Conservation (phyloP, 1,140 invertebrate genomes). For the Dreissena rostriformis region DNA sequence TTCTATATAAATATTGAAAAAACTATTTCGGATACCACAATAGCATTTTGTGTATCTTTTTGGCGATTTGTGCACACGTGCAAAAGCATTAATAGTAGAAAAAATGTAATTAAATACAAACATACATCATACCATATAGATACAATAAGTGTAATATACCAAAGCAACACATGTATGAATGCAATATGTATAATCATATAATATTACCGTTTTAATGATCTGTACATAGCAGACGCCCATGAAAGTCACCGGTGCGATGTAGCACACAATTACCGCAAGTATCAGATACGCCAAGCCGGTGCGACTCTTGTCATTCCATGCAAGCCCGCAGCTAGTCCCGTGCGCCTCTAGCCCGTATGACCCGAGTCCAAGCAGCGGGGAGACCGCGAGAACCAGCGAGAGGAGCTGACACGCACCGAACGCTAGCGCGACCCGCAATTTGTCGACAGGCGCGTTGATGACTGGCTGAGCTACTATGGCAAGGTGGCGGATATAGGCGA, state of each 20-base stretch:
- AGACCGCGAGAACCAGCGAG: neutral
- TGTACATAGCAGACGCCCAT: neutral
- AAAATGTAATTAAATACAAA: no score
- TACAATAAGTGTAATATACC: no score
- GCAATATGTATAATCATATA: no score
- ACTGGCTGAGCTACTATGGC: neutral
- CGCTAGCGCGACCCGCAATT: neutral
- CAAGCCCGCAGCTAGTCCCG: constrained; percentile 8
- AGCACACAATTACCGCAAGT: neutral
- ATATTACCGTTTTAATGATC: neutral
- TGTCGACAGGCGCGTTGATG: no score
- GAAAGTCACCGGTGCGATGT: neutral
- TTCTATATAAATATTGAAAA: no score
- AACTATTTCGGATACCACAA: no score
- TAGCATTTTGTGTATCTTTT: no score
- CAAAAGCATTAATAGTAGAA: no score
- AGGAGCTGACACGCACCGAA: neutral
- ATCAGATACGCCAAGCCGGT: neutral
- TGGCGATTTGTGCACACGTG: no score
- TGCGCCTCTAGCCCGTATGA: constrained; percentile 30
- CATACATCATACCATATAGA: no score
- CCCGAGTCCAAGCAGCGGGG: neutral
- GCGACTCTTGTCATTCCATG: neutral
- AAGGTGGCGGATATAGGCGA: neutral
- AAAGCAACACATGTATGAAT: no score